These are phyloP conservation scores for Darevskia nairensis DNA, from an alignment of 2,797 vertebrate genomes.

Conservation along the genomic window DNA sequence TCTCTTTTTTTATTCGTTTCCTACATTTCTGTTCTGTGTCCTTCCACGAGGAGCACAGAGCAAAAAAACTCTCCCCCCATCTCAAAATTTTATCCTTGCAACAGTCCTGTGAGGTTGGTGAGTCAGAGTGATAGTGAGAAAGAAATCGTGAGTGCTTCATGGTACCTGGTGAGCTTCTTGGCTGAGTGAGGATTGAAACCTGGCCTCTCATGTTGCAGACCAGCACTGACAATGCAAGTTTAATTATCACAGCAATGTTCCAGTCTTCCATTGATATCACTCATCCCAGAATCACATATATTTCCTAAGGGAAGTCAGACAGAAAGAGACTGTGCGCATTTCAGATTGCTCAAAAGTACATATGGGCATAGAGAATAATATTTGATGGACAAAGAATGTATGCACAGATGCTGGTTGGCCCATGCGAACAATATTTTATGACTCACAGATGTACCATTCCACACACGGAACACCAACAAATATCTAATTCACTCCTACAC, in stretches of 20 bases:
- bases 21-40: not conserved
- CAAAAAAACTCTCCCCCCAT: not conserved
- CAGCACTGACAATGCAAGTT: not conserved
- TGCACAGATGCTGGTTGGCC: not conserved
- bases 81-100: not conserved
- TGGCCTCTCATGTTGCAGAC: no score
- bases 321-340: not conserved
- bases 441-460: not conserved
- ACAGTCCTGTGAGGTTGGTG: not conserved
- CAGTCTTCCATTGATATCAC: not conserved
- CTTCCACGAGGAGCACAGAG: not conserved
- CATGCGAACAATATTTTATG: not conserved
- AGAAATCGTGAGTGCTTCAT: no score
- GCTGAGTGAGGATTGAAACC: no score
- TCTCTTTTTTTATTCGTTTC: not conserved
- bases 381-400: not conserved
- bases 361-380: not conserved
- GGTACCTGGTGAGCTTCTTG: not conserved
- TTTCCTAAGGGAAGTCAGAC: not conserved
- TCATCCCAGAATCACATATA: not conserved
- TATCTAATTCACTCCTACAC: not conserved
- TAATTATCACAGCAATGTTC: fast-evolving
- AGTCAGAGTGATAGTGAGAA: no score
- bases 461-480: not conserved
- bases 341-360: not conserved